A percentile compares a stretch with the other conserved stretches of the same genome.
Evolutionary conservation across 2,797 vertebrate species (phyloP).

Genomic region (Pantherophis alleghaniensis): DNA sequence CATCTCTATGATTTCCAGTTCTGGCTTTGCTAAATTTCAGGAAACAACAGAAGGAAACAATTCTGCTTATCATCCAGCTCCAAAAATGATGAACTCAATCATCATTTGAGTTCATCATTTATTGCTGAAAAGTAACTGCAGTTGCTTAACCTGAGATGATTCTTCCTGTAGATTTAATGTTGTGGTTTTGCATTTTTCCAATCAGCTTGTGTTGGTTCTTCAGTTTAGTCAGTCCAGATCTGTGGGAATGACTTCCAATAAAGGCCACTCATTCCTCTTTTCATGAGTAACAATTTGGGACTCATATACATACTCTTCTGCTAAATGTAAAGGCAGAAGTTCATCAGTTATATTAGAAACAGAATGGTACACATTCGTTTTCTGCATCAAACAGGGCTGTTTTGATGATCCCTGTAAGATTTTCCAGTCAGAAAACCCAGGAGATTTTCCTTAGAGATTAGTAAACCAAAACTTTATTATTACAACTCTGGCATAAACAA

Average conservation of each 20-base stretch:
- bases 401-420: neutral
- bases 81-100: neutral
- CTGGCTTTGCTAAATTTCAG: neutral
- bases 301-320: neutral
- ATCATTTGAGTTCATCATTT: too few species aligned
- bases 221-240: neutral
- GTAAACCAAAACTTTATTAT: neutral
- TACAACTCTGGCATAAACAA: neutral
- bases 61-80: neutral
- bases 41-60: neutral
- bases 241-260: neutral
- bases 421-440: neutral
- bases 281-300: neutral
- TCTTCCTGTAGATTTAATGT: neutral
- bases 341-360: neutral
- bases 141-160: neutral
- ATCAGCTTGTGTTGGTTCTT: neutral
- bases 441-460: neutral
- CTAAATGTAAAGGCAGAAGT: neutral
- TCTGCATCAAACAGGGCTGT: neutral
- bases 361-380: neutral
- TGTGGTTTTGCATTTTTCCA: neutral
- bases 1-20: neutral
- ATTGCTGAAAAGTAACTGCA: neutral
- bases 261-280: neutral